Conservation (phyloP, 2,888 invertebrate species). For the Tenthredo notha region DNA sequence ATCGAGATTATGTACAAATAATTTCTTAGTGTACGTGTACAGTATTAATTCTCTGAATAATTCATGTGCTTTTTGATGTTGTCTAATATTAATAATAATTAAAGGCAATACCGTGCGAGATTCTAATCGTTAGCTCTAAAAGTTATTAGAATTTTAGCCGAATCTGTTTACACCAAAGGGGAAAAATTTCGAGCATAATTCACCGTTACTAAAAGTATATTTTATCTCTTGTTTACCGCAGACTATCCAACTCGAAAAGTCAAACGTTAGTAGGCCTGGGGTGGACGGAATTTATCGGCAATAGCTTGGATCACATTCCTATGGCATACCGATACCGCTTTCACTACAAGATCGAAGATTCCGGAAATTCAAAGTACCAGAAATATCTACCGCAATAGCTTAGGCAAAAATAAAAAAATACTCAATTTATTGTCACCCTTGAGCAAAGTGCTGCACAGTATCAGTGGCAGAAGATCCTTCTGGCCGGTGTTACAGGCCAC, state of each 20-base stretch:
- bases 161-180: not conserved
- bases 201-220: not conserved
- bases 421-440: not conserved
- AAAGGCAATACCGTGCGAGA: not conserved
- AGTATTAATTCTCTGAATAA: not conserved
- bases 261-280: not conserved
- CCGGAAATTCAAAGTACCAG: conserved; percentile 24
- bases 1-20: not conserved
- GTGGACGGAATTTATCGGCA: conserved; percentile 37
- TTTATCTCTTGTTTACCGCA: conserved; percentile 18
- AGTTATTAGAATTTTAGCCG: not conserved
- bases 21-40: not conserved
- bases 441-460: not conserved
- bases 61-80: not conserved
- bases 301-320: conserved; percentile 30
- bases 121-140: not conserved
- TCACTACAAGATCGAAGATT: conserved; percentile 1
- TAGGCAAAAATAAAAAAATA: not conserved
- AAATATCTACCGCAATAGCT: conserved; percentile 2
- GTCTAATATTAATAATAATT: not conserved
- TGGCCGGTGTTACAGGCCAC: too few species aligned
- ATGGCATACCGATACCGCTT: conserved; percentile 26
- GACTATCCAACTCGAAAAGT: conserved; percentile 9
- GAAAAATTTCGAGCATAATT: conserved; percentile 10
- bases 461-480: not conserved